These are phyloP conservation scores for Chaenocephalus aceratus DNA, from an alignment of 2,113 vertebrate genomes.

Conservation along the genomic window DNA sequence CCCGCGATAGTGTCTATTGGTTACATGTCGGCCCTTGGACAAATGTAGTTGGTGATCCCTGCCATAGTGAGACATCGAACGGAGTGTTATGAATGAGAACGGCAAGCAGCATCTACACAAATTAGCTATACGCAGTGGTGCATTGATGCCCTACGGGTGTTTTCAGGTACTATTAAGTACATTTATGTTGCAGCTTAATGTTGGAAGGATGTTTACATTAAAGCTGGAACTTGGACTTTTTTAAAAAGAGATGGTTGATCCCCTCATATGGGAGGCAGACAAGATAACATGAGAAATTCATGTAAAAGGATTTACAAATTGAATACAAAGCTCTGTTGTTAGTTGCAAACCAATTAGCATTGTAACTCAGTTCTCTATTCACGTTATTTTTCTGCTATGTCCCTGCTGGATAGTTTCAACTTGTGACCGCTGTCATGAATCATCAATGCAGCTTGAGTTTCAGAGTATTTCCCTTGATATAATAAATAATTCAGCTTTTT, in stretches of 20 bases:
- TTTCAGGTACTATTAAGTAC: slow-evolving; percentile 45
- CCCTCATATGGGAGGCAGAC: neutral
- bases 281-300: neutral
- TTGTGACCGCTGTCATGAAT: slow-evolving; percentile 30
- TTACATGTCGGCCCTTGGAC: too few relatives aligned
- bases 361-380: neutral
- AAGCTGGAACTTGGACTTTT: neutral
- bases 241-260: neutral
- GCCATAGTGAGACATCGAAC: too few relatives aligned
- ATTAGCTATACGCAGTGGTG: slow-evolving; percentile 44
- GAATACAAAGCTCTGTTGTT: neutral
- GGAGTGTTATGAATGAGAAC: neutral
- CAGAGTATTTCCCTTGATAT: slow-evolving; percentile 26
- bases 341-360: neutral
- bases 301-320: neutral
- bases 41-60: too few relatives aligned
- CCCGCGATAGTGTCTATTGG: too few relatives aligned
- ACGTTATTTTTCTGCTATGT: neutral
- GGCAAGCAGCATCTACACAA: slow-evolving; percentile 32
- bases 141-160: slow-evolving; percentile 25
- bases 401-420: neutral
- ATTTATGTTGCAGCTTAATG: slow-evolving; percentile 15
- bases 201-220: slow-evolving; percentile 3
- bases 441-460: slow-evolving; percentile 18
- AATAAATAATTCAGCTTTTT: slow-evolving; percentile 34